A percentile compares a stretch with the other conserved stretches of the same genome.
These are phyloP conservation scores for Myotis vivesi DNA, from an alignment of 2,797 vertebrate genomes.

Conservation along the genomic window DNA sequence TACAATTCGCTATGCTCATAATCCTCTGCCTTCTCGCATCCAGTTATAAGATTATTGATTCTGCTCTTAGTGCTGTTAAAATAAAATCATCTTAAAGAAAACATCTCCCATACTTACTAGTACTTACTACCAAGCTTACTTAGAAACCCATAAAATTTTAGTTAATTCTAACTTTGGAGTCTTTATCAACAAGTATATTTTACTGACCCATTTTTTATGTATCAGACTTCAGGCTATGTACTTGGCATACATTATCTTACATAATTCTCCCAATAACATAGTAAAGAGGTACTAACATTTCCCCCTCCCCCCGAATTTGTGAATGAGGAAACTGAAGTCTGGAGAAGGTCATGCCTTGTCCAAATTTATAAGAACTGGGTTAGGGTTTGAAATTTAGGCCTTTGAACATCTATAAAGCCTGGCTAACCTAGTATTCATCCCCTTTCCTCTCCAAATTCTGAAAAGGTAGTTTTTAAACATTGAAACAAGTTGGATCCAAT, in stretches of 20 bases:
- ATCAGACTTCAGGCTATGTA: not conserved
- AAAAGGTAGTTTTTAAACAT: slow-evolving; percentile 17
- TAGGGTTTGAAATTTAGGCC: not conserved
- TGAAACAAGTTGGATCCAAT: not conserved
- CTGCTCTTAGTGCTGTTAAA: not conserved
- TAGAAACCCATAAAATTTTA: not conserved
- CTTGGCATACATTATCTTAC: not conserved
- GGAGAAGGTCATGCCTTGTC: not conserved
- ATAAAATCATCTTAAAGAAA: not conserved
- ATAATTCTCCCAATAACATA: not conserved
- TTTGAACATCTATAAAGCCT: not conserved
- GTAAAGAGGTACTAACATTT: not conserved
- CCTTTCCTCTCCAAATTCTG: not conserved
- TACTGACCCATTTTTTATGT: not conserved
- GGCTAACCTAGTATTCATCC: not conserved
- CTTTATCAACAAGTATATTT: not conserved
- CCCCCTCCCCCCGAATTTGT: not conserved
- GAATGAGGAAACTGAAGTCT: not conserved
- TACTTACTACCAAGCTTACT: not conserved
- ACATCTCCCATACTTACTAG: not conserved
- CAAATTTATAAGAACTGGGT: not conserved
- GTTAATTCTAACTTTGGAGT: not conserved
- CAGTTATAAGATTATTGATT: not conserved
- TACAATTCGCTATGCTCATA: not conserved
- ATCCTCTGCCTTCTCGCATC: not conserved